Conservation (phyloP, 2,113 vertebrate genomes). For the Aphyosemion australe region DNA sequence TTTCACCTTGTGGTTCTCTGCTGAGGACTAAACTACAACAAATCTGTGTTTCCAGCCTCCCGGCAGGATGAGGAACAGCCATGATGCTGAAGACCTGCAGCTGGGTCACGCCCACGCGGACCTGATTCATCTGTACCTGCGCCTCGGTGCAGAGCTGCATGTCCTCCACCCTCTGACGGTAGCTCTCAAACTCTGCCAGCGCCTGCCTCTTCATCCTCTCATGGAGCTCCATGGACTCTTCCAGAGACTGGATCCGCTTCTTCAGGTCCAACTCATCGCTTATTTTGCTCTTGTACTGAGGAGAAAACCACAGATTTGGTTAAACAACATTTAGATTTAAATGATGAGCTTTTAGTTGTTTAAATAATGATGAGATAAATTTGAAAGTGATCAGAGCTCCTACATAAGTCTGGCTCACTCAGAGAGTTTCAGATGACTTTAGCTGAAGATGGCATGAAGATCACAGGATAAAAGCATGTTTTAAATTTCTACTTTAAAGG, state of each 20-base stretch:
- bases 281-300: slow-evolving; percentile 92
- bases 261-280: slow-evolving; percentile 94
- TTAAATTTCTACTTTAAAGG: too few relatives aligned
- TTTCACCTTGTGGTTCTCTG: too few relatives aligned
- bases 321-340: slow-evolving; percentile 17
- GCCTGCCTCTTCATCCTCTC: slow-evolving; percentile 96
- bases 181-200: slow-evolving; percentile 93
- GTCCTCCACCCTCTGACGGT: slow-evolving; percentile 94
- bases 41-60: slow-evolving; percentile 13
- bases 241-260: slow-evolving; percentile 91
- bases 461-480: too few relatives aligned
- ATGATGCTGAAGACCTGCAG: slow-evolving; percentile 31
- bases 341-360: slow-evolving; percentile 33
- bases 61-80: slow-evolving; percentile 15
- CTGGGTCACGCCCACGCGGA: slow-evolving; percentile 10
- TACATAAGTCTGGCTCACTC: background rate
- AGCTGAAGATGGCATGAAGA: background rate
- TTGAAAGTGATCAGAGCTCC: slow-evolving; percentile 14
- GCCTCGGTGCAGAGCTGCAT: slow-evolving; percentile 97
- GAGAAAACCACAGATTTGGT: background rate
- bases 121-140: slow-evolving; percentile 51
- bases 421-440: background rate
- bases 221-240: slow-evolving; percentile 95
- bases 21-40: background rate
- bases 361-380: slow-evolving; percentile 38